Base-by-base conservation (phyloP, 2,113 vertebrate genomes). In the Himantopus leucocephalus region DNA sequence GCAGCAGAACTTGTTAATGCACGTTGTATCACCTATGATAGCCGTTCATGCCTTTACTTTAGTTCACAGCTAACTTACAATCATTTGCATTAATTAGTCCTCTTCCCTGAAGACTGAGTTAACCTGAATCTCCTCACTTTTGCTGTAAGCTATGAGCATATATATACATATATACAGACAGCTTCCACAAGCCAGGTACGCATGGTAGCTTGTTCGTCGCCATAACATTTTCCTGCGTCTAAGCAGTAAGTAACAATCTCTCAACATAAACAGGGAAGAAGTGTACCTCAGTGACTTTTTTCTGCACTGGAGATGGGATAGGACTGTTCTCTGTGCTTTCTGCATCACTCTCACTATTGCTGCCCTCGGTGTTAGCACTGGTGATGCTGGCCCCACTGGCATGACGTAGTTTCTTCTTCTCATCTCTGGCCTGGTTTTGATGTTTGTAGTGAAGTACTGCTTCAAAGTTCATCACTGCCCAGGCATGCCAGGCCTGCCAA, bases 391-490 rank as follows among this genome's bases (percentile, higher is more conserved):
- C 98, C 4, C 99, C 99, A 0, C 99, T 99, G 59, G 98, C 90
- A 0, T 99, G 99, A 3, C 99, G 98, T 11, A 99, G 97, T 59
- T 99, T 99, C 98, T 99, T 99, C 98, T 99, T 99, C 84, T 99
- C 99, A 2, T 99, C 99, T 0, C 99, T 98, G 68, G 98, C 99
- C 81, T 99, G 98, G 98, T 99, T 99, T 92, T 99, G 99, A 74
- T 99, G 99, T 88, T 99, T 99, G 97, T 99, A 99, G 97, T 99
- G 99, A 20, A 99, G 98, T 83, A 99, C 99, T 0, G 99, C 99
- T 87, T 99, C 99, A 14, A 99, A 99, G 95, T 99, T 99, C 99
- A 99, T 99, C 97, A 99, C 99, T 3, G 99, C 99, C 99, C 99
- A 99, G 2, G 99, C 99, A 2, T 99, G 99, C 99, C 99, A 99